Percentiles rank a stretch among this genome's conserved stretches.
Evolutionary conservation across 2,797 vertebrate genomes (phyloP).

Genomic region (Sebastes hubbsi): DNA sequence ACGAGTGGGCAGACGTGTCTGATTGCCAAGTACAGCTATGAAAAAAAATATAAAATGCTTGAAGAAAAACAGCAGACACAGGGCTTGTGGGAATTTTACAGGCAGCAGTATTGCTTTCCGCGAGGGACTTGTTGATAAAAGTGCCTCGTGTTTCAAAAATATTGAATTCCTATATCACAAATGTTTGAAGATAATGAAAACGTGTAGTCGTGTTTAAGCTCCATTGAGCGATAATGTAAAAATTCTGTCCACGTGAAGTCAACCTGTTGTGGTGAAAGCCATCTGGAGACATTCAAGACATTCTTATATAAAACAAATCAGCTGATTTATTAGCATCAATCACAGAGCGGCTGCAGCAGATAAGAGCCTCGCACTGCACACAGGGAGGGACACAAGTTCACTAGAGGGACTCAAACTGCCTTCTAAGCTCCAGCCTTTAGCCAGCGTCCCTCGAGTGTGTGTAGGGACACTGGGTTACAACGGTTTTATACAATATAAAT

Average conservation of each 20-base stretch:
- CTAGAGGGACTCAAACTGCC: not conserved
- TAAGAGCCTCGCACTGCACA: not conserved
- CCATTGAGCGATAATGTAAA: not conserved
- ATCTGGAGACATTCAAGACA: not conserved
- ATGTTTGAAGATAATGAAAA: conserved; percentile 1
- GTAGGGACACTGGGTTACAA: not conserved
- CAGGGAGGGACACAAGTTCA: not conserved
- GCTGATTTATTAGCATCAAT: not conserved
- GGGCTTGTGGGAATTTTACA: not conserved
- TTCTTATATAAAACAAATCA: not conserved
- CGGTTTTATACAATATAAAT: not conserved
- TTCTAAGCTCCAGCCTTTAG: not conserved
- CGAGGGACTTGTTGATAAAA: not conserved
- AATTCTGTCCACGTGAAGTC: not conserved
- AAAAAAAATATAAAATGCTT: not conserved
- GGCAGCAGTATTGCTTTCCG: not conserved
- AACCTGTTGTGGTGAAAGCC: not conserved
- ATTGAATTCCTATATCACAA: not conserved
- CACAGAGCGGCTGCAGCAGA: not conserved
- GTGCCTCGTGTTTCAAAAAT: not conserved
- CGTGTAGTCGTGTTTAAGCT: not conserved
- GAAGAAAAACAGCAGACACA: not conserved
- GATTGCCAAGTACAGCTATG: conserved; percentile 14
- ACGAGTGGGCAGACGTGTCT: conserved; percentile 4
- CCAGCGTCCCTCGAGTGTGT: not conserved